Percentiles rank a stretch among this genome's conserved stretches.
Conservation (phyloP, 2,888 invertebrate species). For the Aspidapion aeneum region DNA sequence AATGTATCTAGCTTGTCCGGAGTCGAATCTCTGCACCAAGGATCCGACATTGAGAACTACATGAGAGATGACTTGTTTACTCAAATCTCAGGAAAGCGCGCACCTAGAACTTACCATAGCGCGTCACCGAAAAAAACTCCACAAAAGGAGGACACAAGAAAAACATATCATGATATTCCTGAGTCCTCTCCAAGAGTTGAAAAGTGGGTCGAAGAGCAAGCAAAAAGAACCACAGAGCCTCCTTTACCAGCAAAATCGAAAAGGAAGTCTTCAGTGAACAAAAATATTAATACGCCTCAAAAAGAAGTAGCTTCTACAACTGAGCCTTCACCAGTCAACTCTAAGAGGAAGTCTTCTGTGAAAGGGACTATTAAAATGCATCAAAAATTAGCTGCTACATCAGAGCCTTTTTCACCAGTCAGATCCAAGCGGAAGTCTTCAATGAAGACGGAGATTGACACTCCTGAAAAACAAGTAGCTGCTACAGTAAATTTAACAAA, state of each 20-base stretch:
- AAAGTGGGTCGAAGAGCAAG: conserved; percentile 30
- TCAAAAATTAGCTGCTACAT: neutral
- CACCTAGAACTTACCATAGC: conserved; percentile 24
- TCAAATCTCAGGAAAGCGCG: conserved; percentile 24
- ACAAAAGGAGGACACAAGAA: conserved; percentile 13
- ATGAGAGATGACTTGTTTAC: conserved; percentile 26
- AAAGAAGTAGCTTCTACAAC: neutral
- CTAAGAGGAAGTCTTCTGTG: neutral
- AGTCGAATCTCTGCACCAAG: conserved; percentile 20
- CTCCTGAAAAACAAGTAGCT: neutral
- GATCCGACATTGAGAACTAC: conserved; percentile 28
- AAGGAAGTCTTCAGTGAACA: neutral
- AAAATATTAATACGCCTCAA: too few species aligned
- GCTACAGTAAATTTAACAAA: too few species aligned
- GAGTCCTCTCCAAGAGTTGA: conserved; percentile 26
- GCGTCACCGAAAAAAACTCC: conserved; percentile 17
- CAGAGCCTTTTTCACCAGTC: neutral
- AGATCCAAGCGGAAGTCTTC: neutral
- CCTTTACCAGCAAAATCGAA: neutral
- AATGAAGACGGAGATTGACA: neutral
- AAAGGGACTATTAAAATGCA: neutral
- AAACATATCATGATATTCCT: conserved; percentile 25
- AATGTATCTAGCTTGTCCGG: conserved; percentile 14
- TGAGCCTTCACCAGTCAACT: neutral
- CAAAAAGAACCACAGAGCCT: neutral